These are phyloP conservation scores for Agapetus fuscipes DNA, from an alignment of 2,888 invertebrate genomes.

Conservation along the genomic window DNA sequence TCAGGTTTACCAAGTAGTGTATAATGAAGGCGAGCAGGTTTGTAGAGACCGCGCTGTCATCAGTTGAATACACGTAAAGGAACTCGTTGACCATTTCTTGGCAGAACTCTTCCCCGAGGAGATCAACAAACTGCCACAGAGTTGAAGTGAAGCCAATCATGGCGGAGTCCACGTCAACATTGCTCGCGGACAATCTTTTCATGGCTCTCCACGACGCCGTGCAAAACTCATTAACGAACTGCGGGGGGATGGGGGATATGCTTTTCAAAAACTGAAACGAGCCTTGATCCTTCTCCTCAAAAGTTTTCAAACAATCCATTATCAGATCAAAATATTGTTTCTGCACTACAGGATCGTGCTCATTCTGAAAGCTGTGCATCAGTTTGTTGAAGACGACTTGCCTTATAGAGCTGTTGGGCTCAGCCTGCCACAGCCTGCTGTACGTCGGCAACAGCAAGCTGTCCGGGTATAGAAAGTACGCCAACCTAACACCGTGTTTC, in stretches of 20 bases:
- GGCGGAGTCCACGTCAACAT: conserved; percentile 4
- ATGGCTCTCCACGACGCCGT: conserved; percentile 7
- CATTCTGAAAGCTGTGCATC: conserved; percentile 4
- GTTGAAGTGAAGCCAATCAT: neutral
- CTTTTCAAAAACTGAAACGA: conserved; percentile 8
- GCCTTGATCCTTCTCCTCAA: conserved; percentile 10
- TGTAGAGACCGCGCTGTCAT: neutral
- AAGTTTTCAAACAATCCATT: conserved; percentile 7
- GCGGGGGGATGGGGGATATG: conserved; percentile 1
- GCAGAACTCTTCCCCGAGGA: conserved; percentile 23
- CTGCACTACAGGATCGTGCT: conserved; percentile 2
- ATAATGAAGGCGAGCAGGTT: conserved; percentile 12
- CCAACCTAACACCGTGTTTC: conserved; percentile 27
- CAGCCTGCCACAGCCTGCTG: conserved; percentile 9
- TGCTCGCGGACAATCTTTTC: conserved; percentile 5
- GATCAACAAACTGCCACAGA: conserved; percentile 7
- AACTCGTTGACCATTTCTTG: conserved; percentile 23
- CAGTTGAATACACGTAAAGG: conserved; percentile 17
- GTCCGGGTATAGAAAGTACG: conserved; percentile 21
- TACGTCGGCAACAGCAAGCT: conserved; percentile 18
- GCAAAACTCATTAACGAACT: conserved; percentile 7
- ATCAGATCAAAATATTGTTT: conserved; percentile 7
- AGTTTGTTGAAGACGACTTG: conserved; percentile 15
- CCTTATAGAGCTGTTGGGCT: conserved; percentile 13
- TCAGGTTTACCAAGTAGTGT: conserved; percentile 8